phyloP scores from a whole-genome alignment of 2,113 vertebrate genomes.

The Gasterosteus nipponicus region DNA sequence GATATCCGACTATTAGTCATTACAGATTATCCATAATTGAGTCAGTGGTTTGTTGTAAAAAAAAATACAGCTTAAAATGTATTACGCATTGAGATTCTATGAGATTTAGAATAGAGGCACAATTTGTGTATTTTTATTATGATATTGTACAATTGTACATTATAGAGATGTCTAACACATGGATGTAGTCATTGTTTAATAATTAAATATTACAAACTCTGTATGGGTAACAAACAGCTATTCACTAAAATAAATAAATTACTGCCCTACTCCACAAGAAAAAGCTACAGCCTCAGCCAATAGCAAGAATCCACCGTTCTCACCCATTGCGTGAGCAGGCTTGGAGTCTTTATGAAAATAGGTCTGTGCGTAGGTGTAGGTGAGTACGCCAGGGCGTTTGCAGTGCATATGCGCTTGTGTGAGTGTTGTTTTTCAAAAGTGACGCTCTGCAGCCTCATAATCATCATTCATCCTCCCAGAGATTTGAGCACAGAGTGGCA shows the following conservation, averaged over 20 bases:
- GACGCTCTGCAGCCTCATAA: slow-evolving; percentile 48
- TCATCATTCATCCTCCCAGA: slow-evolving; percentile 48
- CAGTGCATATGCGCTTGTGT: slow-evolving; percentile 37
- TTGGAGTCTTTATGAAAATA: slow-evolving; percentile 10
- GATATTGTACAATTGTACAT: not conserved
- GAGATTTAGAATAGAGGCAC: not conserved
- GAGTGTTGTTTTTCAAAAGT: slow-evolving; percentile 48
- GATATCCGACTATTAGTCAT: not conserved
- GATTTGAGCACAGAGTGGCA: slow-evolving; percentile 53
- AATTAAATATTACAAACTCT: not conserved
- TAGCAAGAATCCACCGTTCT: not conserved
- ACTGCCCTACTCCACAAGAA: no score
- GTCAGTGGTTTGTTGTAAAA: not conserved
- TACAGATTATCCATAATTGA: no score
- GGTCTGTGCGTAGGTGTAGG: slow-evolving; percentile 26
- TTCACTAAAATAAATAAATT: not conserved
- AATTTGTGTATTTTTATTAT: not conserved
- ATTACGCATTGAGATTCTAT: not conserved
- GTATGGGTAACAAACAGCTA: not conserved
- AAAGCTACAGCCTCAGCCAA: not conserved
- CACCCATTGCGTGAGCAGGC: not conserved
- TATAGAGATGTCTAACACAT: not conserved
- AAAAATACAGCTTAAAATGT: not conserved
- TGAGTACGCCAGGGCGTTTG: slow-evolving; percentile 37
- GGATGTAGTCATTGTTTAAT: not conserved